phyloP scores from a whole-genome alignment of 2,888 invertebrate species.

The Ischnura elegans region DNA sequence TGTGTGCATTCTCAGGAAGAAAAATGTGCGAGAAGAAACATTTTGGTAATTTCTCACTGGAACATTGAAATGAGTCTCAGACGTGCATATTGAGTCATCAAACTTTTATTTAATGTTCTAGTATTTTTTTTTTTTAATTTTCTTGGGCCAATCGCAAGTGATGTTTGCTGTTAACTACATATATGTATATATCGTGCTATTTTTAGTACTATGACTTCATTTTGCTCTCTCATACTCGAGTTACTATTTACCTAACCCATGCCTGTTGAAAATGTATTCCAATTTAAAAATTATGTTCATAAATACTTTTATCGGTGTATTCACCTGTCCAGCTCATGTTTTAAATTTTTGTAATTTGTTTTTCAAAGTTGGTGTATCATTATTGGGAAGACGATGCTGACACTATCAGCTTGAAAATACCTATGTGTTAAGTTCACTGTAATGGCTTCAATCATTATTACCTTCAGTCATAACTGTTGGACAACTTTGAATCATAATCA shows the following conservation, averaged over 20 bases:
- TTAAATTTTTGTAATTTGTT: conserved; percentile 25
- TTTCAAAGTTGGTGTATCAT: neutral
- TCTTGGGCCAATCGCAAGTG: conserved; percentile 27
- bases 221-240: neutral
- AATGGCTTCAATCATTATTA: neutral
- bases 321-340: conserved; percentile 18
- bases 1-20: conserved; percentile 40
- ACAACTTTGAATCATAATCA: neutral
- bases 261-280: conserved; percentile 36
- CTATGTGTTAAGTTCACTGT: neutral
- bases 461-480: neutral
- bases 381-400: conserved; percentile 2
- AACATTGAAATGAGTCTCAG: neutral
- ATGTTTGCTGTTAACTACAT: conserved; percentile 25
- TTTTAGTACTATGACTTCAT: conserved; percentile 29
- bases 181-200: neutral
- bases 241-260: conserved; percentile 25
- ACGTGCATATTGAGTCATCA: neutral
- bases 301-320: conserved; percentile 24
- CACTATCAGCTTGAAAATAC: neutral
- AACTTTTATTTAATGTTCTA: conserved; percentile 8
- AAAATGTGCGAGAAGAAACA: neutral
- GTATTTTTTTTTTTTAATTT: conserved; percentile 32
- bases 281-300: conserved; percentile 57
- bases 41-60: neutral